Base-by-base conservation (phyloP, 2,888 invertebrate genomes). In the Acleris holmiana region DNA sequence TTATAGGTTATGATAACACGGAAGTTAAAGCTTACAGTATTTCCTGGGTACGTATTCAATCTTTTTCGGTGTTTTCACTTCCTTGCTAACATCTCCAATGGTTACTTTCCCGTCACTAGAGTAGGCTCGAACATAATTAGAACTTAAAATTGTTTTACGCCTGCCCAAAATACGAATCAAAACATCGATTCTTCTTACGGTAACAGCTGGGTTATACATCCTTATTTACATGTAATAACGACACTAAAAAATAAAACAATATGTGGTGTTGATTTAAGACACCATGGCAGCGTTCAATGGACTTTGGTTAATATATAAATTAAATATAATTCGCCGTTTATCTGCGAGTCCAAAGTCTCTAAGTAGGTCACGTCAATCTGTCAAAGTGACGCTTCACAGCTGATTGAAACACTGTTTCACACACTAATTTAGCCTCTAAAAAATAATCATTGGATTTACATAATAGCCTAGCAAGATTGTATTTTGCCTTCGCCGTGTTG, bases 31-130 rank as follows among this genome's bases (percentile, higher is more conserved):
- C 95, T 95, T 93, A 97, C 97, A 91, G 82, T 96, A 97, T 75
- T 96, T 95, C 74, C 93, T 90, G 8, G 99, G 98, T n/a, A 99
- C 97, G 82, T 96, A 95, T 91, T 98, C 96, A 2, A 95, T 94
- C 79, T 95, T 93, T 74, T 94, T 94, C 0, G 97, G 94, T 51
- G 85, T 78, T 65, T 77, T 76, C 13, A 93, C 76, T 46, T 93
- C 92, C 82, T 95, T 96, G 41, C 94, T 93, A 69, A 97, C 94
- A 86, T 96, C 95, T 71, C 96, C 97, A 73, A 97, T 96, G 44
- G 94, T 94, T 53, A 97, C 94, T 82, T 91, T 93, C 72, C 93
- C 93, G 64, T 89, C 85, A 68, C 89, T 89, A 53, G 93, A 85
- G 72, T 87, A 92, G 6, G 85, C 87, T 71, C 92, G 82, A 10